These are phyloP conservation scores for Pogonocichla stellata DNA, from an alignment of 2,113 vertebrate species.

Conservation along the genomic window DNA sequence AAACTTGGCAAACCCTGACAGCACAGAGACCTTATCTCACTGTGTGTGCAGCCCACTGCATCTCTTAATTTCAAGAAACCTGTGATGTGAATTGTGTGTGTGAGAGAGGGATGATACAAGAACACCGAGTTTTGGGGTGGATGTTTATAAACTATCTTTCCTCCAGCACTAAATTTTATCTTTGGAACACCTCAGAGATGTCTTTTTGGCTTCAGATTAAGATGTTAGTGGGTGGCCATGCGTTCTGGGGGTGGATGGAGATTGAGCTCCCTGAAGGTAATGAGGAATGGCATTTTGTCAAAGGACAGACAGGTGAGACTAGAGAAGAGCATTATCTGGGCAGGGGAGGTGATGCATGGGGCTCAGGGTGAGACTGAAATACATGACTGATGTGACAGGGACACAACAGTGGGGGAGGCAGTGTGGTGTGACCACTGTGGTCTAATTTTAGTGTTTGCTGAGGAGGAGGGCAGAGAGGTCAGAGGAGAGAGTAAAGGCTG, in stretches of 20 bases:
- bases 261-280: background rate
- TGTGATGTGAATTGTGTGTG: background rate
- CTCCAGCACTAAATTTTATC: background rate
- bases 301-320: background rate
- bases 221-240: background rate
- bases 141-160: background rate
- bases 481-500: background rate
- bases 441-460: conserved; percentile 44
- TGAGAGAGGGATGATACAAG: background rate
- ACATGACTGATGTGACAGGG: background rate
- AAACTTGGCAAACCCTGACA: background rate
- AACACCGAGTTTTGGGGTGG: background rate
- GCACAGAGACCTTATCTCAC: background rate
- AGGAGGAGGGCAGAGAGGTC: conserved; percentile 13
- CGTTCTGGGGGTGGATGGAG: background rate
- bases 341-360: background rate
- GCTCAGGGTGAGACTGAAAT: background rate
- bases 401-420: background rate
- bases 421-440: background rate
- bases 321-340: background rate
- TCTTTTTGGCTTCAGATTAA: background rate
- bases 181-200: background rate
- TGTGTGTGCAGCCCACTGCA: background rate
- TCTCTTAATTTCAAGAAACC: background rate
- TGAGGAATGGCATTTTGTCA: background rate